Evolutionary conservation across 2,888 invertebrate species (phyloP), one percentile per base, ranked within the genome.

Genomic region (Ceraclea dissimilis): DNA sequence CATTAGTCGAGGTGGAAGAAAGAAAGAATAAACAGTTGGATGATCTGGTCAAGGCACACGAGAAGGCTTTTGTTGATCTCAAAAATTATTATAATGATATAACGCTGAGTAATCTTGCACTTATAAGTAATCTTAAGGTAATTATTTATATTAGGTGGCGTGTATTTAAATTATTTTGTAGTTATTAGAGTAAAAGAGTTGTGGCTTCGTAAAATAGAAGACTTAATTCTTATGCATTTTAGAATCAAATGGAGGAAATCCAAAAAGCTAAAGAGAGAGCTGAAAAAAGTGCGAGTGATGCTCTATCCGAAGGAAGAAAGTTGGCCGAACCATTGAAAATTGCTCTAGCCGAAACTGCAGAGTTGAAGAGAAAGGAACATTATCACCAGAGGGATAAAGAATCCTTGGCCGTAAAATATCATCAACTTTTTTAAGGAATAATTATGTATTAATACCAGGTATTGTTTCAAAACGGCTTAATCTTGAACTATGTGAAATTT

Each of bases 11-110:
- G 73, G 85, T 93, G 8, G 93, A 94, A 68, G 93, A 94, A 67
- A 80, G 93, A 44, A 96, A 96, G 73, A 93, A 93, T 71, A 83
- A 83, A 51, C 94, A 94, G 68, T 82, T 95, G 2, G 82, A 85
- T 10, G 86, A 86, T 39, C 72, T 96, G 58, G 89, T 90, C 62
- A 78, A 81, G 33, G 84, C 88, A 66, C 94, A 97, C 67, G 92
- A 93, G 61, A 83, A 83, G 64, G 87, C 91, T 0, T 92, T 93
- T 68, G 80, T 84, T 46, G 92, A 95, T 69, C 86, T 96, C 74
- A 95, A 94, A 70, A 90, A 88, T 70, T 96, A 95, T 73, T 97
- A 95, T 68, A 94, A 94, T 66, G 93, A 95, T 66, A 94, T 96
- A 52, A 93, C 93, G 0, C 75, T 93, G 13, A 95, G 95, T 70